Percentiles rank a stretch among this genome's conserved stretches.
Conservation (phyloP, 2,113 vertebrate genomes). For the Grantiella picta region DNA sequence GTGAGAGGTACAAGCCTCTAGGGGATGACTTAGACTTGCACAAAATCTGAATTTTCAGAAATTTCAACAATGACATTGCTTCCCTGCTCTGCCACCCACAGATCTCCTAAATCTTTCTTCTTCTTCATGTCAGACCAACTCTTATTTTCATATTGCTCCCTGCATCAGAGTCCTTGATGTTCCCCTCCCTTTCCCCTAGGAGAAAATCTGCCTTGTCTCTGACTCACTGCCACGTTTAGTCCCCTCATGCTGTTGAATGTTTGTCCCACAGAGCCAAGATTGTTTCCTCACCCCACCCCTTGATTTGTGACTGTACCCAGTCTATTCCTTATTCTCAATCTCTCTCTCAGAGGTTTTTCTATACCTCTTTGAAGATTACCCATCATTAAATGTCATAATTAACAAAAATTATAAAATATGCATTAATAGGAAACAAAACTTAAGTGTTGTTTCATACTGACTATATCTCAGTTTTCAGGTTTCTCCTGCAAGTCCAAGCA, state of each 20-base stretch:
- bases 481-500: conserved; percentile 53
- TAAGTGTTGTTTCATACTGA: neutral
- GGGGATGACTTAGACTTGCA: neutral
- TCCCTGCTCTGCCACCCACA: neutral
- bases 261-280: neutral
- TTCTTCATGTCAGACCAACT: neutral
- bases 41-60: neutral
- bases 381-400: neutral
- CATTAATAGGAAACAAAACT: neutral
- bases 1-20: neutral
- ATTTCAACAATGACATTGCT: neutral
- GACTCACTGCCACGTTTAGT: neutral
- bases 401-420: conserved; percentile 24
- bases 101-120: neutral
- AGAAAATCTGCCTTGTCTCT: conserved; percentile 7
- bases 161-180: neutral
- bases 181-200: neutral
- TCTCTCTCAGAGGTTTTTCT: neutral
- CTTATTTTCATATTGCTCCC: neutral
- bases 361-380: neutral
- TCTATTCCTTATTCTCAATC: neutral
- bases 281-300: neutral
- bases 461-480: conserved; percentile 23
- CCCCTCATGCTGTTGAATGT: neutral
- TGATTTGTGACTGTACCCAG: neutral